These are phyloP conservation scores for Anodontia alba DNA, from an alignment of 2,888 invertebrate species.

Conservation along the genomic window DNA sequence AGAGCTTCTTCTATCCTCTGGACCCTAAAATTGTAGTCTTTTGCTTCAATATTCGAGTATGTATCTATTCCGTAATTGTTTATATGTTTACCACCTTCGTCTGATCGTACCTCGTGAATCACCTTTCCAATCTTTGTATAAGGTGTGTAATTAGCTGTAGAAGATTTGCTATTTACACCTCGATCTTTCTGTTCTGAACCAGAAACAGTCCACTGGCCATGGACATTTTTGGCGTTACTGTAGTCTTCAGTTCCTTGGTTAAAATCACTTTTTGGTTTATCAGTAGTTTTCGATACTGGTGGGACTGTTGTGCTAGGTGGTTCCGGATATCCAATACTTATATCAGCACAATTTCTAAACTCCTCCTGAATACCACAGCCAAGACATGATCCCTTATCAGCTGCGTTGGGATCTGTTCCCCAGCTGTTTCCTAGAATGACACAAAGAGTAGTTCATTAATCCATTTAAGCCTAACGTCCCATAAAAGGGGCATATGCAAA, in stretches of 20 bases:
- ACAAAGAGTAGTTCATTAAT: no score
- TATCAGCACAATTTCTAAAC: constrained; percentile 93
- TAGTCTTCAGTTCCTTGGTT: neutral
- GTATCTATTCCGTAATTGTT: neutral
- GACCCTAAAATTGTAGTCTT: neutral
- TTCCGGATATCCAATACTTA: constrained; percentile 87
- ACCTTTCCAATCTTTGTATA: neutral
- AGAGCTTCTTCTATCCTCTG: neutral
- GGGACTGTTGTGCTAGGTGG: neutral
- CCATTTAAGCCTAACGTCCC: no score
- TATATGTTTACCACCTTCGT: neutral
- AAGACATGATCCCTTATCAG: constrained; percentile 91
- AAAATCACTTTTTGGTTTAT: neutral
- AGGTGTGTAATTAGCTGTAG: neutral
- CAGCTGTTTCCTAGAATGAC: constrained; percentile 89
- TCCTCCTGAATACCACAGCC: constrained; percentile 96
- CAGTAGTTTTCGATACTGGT: neutral
- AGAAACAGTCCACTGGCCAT: neutral
- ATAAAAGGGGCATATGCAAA: no score
- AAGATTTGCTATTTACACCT: neutral
- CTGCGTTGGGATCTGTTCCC: constrained; percentile 94
- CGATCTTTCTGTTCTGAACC: neutral
- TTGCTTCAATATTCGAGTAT: neutral
- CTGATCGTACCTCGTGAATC: no score
- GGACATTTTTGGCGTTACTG: neutral